Conservation (phyloP, 2,113 vertebrate genomes). For the Micronycteris hirsuta region DNA sequence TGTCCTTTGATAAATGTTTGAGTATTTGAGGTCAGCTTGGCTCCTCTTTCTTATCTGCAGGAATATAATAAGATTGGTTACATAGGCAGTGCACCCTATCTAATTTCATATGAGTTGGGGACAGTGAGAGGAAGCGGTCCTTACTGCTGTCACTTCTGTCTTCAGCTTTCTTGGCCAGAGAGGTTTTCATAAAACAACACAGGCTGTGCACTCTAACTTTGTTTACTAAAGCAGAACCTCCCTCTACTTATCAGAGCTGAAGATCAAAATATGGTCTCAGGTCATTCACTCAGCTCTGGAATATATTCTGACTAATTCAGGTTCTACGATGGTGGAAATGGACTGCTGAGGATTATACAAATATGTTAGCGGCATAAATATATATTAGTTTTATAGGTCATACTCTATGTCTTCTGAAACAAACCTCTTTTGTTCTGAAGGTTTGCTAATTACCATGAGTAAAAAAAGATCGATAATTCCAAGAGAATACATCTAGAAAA, state of each 20-base stretch:
- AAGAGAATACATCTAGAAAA: neutral
- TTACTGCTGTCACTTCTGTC: neutral
- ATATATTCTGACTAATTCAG: neutral
- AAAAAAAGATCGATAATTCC: neutral
- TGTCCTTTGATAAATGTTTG: neutral
- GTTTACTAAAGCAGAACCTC: neutral
- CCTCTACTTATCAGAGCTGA: neutral
- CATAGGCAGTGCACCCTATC: no score
- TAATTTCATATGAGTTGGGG: neutral
- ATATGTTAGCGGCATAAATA: neutral
- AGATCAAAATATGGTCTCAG: neutral
- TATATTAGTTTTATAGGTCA: neutral
- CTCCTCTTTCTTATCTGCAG: neutral
- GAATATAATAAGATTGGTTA: no score
- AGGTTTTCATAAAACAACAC: neutral
- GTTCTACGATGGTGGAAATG: neutral
- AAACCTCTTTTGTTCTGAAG: neutral
- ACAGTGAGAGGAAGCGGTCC: neutral
- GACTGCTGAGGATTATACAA: neutral
- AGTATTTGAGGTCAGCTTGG: rapidly evolving
- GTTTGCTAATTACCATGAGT: neutral
- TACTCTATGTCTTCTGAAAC: neutral
- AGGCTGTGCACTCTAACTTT: neutral
- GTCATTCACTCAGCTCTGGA: neutral
- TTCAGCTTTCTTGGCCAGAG: neutral